Evolutionary conservation across 2,113 vertebrate species (phyloP), one percentile per base, ranked within the genome.

Genomic region (Panthera uncia): DNA sequence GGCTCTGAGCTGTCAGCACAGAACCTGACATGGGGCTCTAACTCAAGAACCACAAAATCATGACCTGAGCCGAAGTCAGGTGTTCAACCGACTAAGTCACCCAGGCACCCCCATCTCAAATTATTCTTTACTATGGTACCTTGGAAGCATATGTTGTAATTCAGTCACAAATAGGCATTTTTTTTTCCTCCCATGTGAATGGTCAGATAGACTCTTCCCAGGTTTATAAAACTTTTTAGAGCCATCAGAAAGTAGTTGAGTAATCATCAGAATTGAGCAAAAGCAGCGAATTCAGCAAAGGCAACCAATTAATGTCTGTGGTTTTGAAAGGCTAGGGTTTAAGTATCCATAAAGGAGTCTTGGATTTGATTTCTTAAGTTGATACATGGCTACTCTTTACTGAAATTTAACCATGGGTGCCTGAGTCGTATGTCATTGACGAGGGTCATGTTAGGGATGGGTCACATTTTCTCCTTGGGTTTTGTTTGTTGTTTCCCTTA

Each of bases 401-500:
- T 95, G n/a, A 78, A 52, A 78, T 97, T 31, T 84, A 84, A 52
- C 13, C 41, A 1, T 52, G 61, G 63, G 6, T 78, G 4, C 71
- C 50, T 65, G 84, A 78, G 29, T 68, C 79, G n/a, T 79, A 2
- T 38, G 41, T 82, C 63, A 79, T 57, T 31, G 7, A 55, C 4
- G 25, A 61, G 7, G 19, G 21, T 23, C 16, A 9, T 61, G 21
- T 61, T 61, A 6, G 0, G n/a, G 57, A 61, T 61, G 21, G 23
- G 29, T 81, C 31, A 57, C 38, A 57, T 91, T 82, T 73, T 81
- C 48, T 25, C 38, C 23, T 97, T 95, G 61, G 10, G 11, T 92
- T 96, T 94, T 88, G 13, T 88, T 92, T 88, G 12, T 86, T 68
- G 19, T 86, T 96, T 95, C 8, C 65, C 48, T 96, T 66, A 45